Base-by-base conservation (phyloP, 2,888 invertebrate species). In the Drosophila eohydei region DNA sequence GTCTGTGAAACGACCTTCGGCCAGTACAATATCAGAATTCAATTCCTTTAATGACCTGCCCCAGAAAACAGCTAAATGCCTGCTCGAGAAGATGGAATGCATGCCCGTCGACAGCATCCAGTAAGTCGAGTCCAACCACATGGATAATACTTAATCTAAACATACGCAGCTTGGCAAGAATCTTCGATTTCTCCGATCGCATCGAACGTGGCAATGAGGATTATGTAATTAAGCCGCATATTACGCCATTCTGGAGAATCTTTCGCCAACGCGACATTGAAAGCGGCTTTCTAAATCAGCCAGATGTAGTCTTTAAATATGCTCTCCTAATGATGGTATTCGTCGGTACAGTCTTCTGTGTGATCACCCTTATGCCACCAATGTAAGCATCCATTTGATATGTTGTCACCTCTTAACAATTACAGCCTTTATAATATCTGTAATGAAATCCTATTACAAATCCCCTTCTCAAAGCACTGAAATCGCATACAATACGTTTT, bases 231-330 rank as follows among this genome's bases (percentile, higher is more conserved):
- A 44, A 41, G 32, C 28, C 59, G 0, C 30, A 92, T 40, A 91
- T 92, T 5, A 91, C 75, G 92, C 93, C 94, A 32, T 92, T 95
- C 78, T 93, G 95, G 66, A 90, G 96, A 54, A 94, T 94, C 43
- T 96, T 96, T 90, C 94, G 93, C 74, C 94, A 94, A 81, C 94
- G 92, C 64, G 93, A 93, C n/a, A 94, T 94, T 92, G 98, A 98
- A 92, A 93, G 95, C 82, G 94, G 95, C 1, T 98, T 96, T 91
- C 92, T 96, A 56, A 93, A 94, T 56, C 94, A 96, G 79, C 95
- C 96, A 0, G 98, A 98, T 93, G 96, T 96, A 0, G 94, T 97
- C 58, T 96, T 97, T 89, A 97, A 97, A 91, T 97, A 96, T 91
- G 97, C 96, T 88, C 92, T 96, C 28, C 91, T 95, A 2, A 94